Conservation (phyloP, 2,113 vertebrate genomes). For the Hypocryptadius cinnamomeus region DNA sequence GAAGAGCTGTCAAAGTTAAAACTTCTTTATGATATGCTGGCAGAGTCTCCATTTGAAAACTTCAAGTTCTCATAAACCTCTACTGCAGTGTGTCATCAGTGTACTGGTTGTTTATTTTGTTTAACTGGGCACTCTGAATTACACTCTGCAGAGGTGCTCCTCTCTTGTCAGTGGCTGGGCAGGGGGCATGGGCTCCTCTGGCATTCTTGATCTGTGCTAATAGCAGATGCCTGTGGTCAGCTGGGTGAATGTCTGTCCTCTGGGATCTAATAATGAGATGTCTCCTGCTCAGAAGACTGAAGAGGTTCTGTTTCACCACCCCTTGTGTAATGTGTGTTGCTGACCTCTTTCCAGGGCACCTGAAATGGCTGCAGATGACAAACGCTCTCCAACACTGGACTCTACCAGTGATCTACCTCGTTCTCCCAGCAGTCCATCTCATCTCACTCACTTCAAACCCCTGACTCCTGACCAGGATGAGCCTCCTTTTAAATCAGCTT, state of each 20-base stretch:
- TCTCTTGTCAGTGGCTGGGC: neutral
- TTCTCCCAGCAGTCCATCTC: slow-evolving; percentile 85
- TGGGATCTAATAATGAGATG: neutral
- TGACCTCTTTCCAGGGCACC: slow-evolving; percentile 60
- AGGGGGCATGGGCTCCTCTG: neutral
- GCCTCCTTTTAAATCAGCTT: slow-evolving; percentile 92
- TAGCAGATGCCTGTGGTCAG: neutral
- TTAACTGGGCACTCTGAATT: neutral
- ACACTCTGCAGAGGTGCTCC: neutral
- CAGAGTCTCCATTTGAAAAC: neutral
- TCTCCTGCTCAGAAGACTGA: neutral
- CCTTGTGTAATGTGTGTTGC: neutral
- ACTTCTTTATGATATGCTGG: neutral
- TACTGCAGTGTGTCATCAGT: neutral
- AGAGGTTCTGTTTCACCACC: neutral
- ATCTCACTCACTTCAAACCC: slow-evolving; percentile 96
- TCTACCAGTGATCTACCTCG: slow-evolving; percentile 75
- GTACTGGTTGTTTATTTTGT: neutral
- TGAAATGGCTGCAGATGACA: slow-evolving; percentile 93
- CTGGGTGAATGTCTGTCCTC: neutral
- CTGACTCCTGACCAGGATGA: slow-evolving; percentile 96
- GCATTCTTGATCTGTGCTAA: neutral
- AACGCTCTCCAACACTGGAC: slow-evolving; percentile 79
- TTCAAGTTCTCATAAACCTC: neutral
- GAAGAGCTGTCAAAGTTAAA: neutral